phyloP scores from a whole-genome alignment of 1,140 invertebrate genomes.

The Plodia interpunctella region DNA sequence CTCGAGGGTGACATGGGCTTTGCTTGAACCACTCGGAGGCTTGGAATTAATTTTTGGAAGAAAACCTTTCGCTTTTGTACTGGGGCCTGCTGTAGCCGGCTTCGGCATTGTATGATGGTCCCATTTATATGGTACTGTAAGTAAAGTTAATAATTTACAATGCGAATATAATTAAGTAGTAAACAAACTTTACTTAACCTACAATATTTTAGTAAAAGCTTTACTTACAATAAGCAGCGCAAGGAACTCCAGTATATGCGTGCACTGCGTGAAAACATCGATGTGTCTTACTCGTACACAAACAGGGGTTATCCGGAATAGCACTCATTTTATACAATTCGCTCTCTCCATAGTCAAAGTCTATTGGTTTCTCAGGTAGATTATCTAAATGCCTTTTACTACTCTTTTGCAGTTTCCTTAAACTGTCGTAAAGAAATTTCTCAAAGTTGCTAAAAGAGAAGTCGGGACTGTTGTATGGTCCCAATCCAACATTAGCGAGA shows the following conservation, averaged over 20 bases:
- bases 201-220: too few species aligned
- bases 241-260: slow-evolving; percentile 92
- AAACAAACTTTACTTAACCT: too few species aligned
- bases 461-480: slow-evolving; percentile 83
- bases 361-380: slow-evolving; percentile 76
- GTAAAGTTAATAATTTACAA: slow-evolving; percentile 13
- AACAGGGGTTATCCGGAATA: slow-evolving; percentile 78
- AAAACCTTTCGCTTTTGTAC: slow-evolving; percentile 71
- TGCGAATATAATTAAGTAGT: too few species aligned
- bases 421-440: slow-evolving; percentile 92
- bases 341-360: slow-evolving; percentile 72
- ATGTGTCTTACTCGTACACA: slow-evolving; percentile 90
- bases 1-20: slow-evolving; percentile 82
- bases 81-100: slow-evolving; percentile 58
- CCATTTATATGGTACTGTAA: slow-evolving; percentile 82
- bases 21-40: slow-evolving; percentile 52
- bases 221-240: slow-evolving; percentile 88
- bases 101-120: slow-evolving; percentile 87
- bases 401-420: slow-evolving; percentile 86
- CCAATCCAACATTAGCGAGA: slow-evolving; percentile 81
- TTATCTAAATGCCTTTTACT: slow-evolving; percentile 80
- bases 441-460: slow-evolving; percentile 93
- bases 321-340: slow-evolving; percentile 71
- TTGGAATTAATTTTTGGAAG: slow-evolving; percentile 79
- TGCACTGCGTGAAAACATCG: slow-evolving; percentile 92